Base-by-base conservation (phyloP, 2,888 invertebrate genomes). In the Tillus elongatus region DNA sequence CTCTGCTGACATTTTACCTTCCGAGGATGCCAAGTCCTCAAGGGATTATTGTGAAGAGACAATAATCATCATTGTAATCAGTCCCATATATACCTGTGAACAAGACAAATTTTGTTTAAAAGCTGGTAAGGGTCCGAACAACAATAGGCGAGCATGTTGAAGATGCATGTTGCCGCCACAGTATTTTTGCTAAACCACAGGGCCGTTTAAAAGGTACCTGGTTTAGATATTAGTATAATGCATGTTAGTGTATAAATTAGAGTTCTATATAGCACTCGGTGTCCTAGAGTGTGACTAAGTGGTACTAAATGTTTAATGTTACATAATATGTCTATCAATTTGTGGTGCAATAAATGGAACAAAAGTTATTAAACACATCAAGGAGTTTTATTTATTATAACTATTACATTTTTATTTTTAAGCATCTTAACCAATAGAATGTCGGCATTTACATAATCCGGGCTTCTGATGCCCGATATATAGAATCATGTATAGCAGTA, bases 101-200 rank as follows among this genome's bases (percentile, higher is more conserved):
- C 52, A 50, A 52, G 41, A 51, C 40, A 45, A 33, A 44, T 53
- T 56, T 53, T 43, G 51, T 57, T 55, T 44, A 50, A 57, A 65
- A 64, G 67, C 67, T 67, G 67, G 67, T 67, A 64, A 66, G 67
- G 67, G 66, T 66, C 67, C 66, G 66, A 67, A 66, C 61, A 62
- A 64, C 61, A 61, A 53, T n/a, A 45, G 49, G 47, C 51, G 50
- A 50, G 48, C 52, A 53, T 51, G 52, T 43, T 35, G 36, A 42
- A 45, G 30, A 31, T 39, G 45, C 48, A 47, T 49, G 43, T 47
- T 49, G 51, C 46, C 46, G 44, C 37, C 44, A 46, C 45, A 47
- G 39, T 47, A 46, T 50, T 50, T n/a, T 37, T 47, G 40, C 48
- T 49, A 51, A 52, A 47, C 47, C 32, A 49, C 44, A 50, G 55